A percentile compares a stretch with the other conserved stretches of the same genome.
Evolutionary conservation across 2,888 invertebrate genomes (phyloP).

Genomic region (Petrolisthes cinctipes): DNA sequence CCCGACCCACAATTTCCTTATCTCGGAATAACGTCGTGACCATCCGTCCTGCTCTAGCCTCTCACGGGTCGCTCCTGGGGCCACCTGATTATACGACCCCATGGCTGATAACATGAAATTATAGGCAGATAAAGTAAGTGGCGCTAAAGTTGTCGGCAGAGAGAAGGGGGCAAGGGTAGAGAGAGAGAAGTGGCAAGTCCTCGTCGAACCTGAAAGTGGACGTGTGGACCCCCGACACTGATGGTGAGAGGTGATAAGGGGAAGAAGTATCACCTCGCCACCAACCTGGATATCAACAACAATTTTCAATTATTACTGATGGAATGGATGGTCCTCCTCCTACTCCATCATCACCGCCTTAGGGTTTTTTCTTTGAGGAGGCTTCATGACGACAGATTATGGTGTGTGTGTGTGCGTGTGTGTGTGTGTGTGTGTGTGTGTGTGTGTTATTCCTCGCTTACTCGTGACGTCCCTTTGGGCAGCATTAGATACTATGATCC

Average conservation of each 20-base stretch:
- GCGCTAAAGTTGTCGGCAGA: conserved; percentile 36
- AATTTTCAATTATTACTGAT: conserved; percentile 3
- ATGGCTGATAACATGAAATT: conserved; percentile 42
- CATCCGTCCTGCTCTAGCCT: conserved; percentile 5
- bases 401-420: too few relatives aligned
- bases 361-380: too few relatives aligned
- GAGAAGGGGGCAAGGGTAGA: conserved; percentile 30
- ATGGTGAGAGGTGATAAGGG: conserved; percentile 45
- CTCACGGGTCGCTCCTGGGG: conserved; percentile 39
- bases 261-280: conserved; percentile 19
- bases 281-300: conserved; percentile 10
- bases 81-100: conserved; percentile 39
- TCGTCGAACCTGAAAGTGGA: not conserved
- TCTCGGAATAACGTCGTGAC: conserved; percentile 49
- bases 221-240: conserved; percentile 24
- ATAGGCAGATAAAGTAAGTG: conserved; percentile 46
- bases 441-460: not conserved
- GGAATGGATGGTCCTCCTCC: not conserved
- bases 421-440: too few relatives aligned
- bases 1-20: conserved; percentile 33
- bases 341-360: not conserved
- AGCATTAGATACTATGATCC: too few relatives aligned
- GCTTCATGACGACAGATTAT: too few relatives aligned
- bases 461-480: too few relatives aligned
- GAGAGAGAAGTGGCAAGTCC: not conserved